Evolutionary conservation across 2,888 invertebrate species (phyloP).

Genomic region (Phaonia tiefii): DNA sequence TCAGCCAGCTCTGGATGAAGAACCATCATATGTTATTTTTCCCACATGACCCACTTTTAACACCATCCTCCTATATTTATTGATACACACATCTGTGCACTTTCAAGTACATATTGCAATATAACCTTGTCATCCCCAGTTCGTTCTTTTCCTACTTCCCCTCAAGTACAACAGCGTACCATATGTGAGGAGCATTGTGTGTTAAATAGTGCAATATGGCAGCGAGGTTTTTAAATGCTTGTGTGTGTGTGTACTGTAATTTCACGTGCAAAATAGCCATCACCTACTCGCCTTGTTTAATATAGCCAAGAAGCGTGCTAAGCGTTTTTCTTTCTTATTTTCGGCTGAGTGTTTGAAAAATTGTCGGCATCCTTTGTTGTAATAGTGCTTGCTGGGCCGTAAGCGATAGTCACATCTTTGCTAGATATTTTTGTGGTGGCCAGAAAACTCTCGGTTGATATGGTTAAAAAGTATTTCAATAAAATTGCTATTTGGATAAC

Average conservation of each 20-base stretch:
- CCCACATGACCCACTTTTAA: conserved; percentile 27
- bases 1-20: too few relatives aligned
- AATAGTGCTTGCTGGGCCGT: not conserved
- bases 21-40: not conserved
- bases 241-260: conserved; percentile 24
- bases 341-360: conserved; percentile 66
- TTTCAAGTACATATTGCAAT: conserved; percentile 10
- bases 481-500: conserved; percentile 56
- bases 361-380: conserved; percentile 64
- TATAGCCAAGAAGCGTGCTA: conserved; percentile 65
- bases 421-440: conserved; percentile 70
- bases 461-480: conserved; percentile 58
- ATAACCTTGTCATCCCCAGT: conserved; percentile 23
- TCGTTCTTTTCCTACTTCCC: not conserved
- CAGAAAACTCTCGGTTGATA: conserved; percentile 69
- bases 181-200: not conserved
- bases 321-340: conserved; percentile 48
- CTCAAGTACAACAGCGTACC: not conserved
- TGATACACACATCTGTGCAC: conserved; percentile 47
- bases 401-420: conserved; percentile 73
- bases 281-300: conserved; percentile 50
- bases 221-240: not conserved
- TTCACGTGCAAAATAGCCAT: conserved; percentile 63
- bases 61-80: conserved; percentile 47
- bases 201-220: not conserved